These are phyloP conservation scores for Microhierax caerulescens DNA, from an alignment of 2,797 vertebrate genomes.

Conservation along the genomic window DNA sequence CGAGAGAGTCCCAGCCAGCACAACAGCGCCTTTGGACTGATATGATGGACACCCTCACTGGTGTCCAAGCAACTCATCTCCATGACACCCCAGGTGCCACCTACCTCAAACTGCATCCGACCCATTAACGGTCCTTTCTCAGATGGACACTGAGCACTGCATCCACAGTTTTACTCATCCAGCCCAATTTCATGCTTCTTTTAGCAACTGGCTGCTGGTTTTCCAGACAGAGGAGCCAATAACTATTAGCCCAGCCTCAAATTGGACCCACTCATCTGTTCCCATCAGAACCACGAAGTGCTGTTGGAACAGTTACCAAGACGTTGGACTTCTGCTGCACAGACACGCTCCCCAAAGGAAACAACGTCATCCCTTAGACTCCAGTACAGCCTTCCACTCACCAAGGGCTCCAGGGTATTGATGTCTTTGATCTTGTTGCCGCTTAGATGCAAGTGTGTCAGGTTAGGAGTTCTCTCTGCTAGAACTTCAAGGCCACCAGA, in stretches of 20 bases:
- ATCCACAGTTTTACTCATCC: conserved; percentile 48
- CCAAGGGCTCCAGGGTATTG: conserved; percentile 73
- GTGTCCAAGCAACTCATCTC: not conserved
- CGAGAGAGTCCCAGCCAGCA: not conserved
- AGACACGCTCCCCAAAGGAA: not conserved
- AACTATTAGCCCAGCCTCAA: conserved; percentile 56
- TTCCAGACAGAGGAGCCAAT: conserved; percentile 57
- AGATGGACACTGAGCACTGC: conserved; percentile 40
- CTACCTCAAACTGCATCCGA: conserved; percentile 43
- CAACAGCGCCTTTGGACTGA: not conserved
- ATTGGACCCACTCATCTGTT: conserved; percentile 34
- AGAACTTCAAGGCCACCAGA: conserved; percentile 70
- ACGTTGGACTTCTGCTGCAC: conserved; percentile 17
- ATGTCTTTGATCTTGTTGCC: conserved; percentile 73
- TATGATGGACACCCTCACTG: not conserved
- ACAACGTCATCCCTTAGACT: not conserved
- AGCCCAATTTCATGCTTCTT: conserved; percentile 39
- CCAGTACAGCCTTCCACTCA: conserved; percentile 45
- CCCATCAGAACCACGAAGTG: conserved; percentile 58
- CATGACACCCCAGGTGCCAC: conserved; percentile 53
- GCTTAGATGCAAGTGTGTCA: conserved; percentile 71
- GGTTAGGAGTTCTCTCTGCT: conserved; percentile 68
- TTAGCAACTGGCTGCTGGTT: conserved; percentile 60
- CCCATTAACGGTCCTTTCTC: conserved; percentile 38
- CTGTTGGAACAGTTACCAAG: conserved; percentile 59